Conservation (phyloP, 2,113 vertebrate species). For the Cinclus mexicanus region DNA sequence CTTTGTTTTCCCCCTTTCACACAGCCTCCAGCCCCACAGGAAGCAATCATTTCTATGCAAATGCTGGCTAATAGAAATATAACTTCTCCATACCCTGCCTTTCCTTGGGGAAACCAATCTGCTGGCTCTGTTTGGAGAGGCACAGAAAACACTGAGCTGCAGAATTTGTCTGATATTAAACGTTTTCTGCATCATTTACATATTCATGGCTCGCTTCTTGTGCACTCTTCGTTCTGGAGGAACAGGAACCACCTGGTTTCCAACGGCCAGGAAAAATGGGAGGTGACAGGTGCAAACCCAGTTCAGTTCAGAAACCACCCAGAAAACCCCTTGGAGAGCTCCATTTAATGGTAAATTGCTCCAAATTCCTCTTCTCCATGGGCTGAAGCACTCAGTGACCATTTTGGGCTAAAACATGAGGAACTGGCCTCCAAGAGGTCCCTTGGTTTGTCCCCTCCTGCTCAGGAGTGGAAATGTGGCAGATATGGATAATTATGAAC, state of each 20-base stretch:
- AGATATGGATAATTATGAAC: not conserved
- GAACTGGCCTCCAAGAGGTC: not conserved
- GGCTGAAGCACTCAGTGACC: not conserved
- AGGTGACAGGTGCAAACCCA: not conserved
- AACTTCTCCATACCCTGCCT: not conserved
- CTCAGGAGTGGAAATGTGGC: not conserved
- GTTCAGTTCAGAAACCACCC: not conserved
- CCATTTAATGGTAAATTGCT: not conserved
- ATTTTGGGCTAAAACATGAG: not conserved
- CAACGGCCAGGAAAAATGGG: not conserved
- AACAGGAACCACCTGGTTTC: not conserved
- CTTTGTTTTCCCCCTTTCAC: not conserved
- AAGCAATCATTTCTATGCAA: conserved; percentile 26
- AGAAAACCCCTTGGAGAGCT: not conserved
- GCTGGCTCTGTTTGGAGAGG: not conserved
- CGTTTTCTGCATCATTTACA: not conserved
- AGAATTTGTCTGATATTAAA: not conserved
- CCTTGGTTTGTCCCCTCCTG: not conserved
- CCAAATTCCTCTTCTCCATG: not conserved
- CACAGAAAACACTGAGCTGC: not conserved
- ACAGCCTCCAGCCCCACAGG: not conserved
- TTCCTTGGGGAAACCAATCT: conserved; percentile 24
- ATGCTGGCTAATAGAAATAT: not conserved
- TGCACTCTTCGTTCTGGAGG: not conserved
- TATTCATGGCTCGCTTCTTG: not conserved